phyloP scores from a whole-genome alignment of 2,113 vertebrate genomes.

The Nesogale talazaci region DNA sequence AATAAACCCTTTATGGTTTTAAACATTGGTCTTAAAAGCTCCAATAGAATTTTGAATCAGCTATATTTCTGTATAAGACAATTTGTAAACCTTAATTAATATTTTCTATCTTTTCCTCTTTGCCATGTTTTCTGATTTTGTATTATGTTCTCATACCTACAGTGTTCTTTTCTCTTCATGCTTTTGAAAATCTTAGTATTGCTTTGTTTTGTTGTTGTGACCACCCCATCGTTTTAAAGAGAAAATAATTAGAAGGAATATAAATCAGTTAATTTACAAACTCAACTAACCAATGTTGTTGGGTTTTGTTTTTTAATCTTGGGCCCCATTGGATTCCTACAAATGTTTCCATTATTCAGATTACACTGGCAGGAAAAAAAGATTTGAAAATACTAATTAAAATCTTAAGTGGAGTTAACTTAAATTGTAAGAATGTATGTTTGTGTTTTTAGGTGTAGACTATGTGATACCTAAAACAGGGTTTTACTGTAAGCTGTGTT shows the following conservation, averaged over 20 bases:
- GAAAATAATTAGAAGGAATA: conserved; percentile 4
- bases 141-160: conserved; percentile 56
- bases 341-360: conserved; percentile 29
- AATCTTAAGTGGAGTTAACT: conserved; percentile 60
- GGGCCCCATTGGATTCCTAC: conserved; percentile 46
- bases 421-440: conserved; percentile 81
- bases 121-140: conserved; percentile 44
- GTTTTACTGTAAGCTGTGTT: conserved; percentile 98
- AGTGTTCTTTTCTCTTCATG: conserved; percentile 46
- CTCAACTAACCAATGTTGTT: neutral
- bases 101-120: conserved; percentile 34
- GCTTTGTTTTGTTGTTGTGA: conserved; percentile 62
- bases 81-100: conserved; percentile 42
- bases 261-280: conserved; percentile 43
- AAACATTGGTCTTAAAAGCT: conserved; percentile 26
- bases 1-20: conserved; percentile 26
- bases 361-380: conserved; percentile 56
- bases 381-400: conserved; percentile 63
- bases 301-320: conserved; percentile 24
- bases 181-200: conserved; percentile 56
- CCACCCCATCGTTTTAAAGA: conserved; percentile 54
- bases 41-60: conserved; percentile 30
- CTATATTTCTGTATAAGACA: conserved; percentile 18
- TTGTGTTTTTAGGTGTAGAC: conserved; percentile 92
- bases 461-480: conserved; percentile 97